Evolutionary conservation across 37 sponge, comb jelly and placozoan genomes (phyloP).

Genomic region (Halichondria panicea): DNA sequence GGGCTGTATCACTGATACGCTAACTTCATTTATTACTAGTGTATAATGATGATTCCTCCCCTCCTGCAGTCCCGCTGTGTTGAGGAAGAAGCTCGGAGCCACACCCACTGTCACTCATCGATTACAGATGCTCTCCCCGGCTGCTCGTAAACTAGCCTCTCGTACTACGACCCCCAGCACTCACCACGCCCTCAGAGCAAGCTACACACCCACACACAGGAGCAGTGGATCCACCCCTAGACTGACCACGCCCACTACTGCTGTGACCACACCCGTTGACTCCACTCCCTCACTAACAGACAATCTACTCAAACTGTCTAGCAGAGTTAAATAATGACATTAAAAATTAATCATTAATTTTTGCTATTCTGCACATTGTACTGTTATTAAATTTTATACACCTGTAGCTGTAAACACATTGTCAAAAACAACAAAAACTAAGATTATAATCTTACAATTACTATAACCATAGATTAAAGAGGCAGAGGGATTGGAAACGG

Average conservation of each 20-base stretch:
- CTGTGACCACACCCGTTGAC: constrained; percentile 21
- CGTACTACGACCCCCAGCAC: constrained; percentile 28
- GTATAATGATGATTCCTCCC: not conserved
- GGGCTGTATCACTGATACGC: not conserved
- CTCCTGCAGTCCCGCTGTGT: constrained; percentile 36
- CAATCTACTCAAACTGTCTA: constrained; percentile 63
- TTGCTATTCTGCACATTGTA: too few species aligned
- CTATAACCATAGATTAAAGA: too few species aligned
- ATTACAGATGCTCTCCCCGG: constrained; percentile 78
- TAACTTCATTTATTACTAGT: not conserved
- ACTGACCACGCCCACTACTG: constrained; percentile 4
- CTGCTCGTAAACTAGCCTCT: constrained; percentile 70
- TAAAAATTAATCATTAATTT: too few species aligned
- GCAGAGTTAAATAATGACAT: too few species aligned
- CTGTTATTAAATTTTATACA: too few species aligned
- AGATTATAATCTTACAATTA: too few species aligned
- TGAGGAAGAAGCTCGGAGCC: constrained; percentile 39
- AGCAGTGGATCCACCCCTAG: constrained; percentile 2
- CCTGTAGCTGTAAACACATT: too few species aligned
- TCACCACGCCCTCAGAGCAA: constrained; percentile 52
- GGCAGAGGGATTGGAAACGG: too few species aligned
- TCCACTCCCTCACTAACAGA: constrained; percentile 70
- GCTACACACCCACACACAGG: constrained; percentile 69
- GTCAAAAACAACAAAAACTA: too few species aligned
- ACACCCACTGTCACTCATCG: constrained; percentile 55